Evolutionary conservation across 2,888 invertebrate genomes (phyloP), one percentile per base, ranked within the genome.

Genomic region (Aporophyla lueneburgensis): DNA sequence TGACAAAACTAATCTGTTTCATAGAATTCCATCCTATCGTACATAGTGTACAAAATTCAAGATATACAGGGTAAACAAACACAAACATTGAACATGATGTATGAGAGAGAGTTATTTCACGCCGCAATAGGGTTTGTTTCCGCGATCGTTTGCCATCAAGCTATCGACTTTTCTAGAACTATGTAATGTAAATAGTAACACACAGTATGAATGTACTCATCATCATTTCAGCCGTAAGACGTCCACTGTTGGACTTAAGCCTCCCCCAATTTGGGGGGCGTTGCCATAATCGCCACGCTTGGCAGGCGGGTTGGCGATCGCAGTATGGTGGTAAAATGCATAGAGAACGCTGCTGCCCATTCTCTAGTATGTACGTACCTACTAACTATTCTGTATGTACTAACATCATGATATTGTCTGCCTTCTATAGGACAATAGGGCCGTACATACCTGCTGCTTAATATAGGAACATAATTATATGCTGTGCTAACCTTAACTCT

Each of bases 381-480:
- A n/a, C n/a, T n/a, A n/a, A n/a, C n/a, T n/a, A n/a, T n/a, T n/a
- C n/a, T 24, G 24, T 24, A 53, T 14, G 27, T 51, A 62, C 56
- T n/a, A 65, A 40, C 4, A 63, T 58, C 21, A 70, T 66, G 59
- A 61, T 80, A 85, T 81, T 78, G 74, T 74, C 63, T 72, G 69
- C 78, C 81, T 69, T 81, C 66, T 79, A 84, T 46, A 81, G 78
- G 61, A 86, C 86, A 86, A 86, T 86, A 80, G 81, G 62, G 19
- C 54, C 46, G 71, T 46, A 67, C 66, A 69, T 82, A 74, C 68
- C 62, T 61, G 61, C 7, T 53, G 62, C 68, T 27, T 65, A 65
- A 69, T 76, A 71, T 58, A 76, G 53, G 53, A 68, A 79, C n/a
- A 58, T 76, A 81, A 69, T 71, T 33, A 68, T 49, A 33, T 67